Conservation (phyloP, 2,888 invertebrate genomes). For the Brachyptera putata region DNA sequence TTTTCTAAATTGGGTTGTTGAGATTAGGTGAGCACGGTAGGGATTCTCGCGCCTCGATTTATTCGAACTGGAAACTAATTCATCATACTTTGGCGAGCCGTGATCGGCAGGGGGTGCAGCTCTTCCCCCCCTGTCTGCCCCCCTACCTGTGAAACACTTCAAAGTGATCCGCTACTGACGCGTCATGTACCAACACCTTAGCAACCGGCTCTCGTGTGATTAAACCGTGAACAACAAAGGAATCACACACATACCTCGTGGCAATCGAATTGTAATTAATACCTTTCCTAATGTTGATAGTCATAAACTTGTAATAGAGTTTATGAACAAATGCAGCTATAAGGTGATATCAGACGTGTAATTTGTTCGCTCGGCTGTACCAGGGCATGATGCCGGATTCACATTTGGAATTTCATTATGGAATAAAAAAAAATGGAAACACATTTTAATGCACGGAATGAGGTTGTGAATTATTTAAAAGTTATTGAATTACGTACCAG, state of each 20-base stretch:
- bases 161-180: slow-evolving; percentile 20
- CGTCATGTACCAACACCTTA: slow-evolving; percentile 12
- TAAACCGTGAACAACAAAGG: no score
- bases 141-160: slow-evolving; percentile 11
- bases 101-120: slow-evolving; percentile 25
- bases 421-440: no score
- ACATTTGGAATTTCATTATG: no score
- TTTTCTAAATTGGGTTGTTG: slow-evolving; percentile 29
- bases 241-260: background rate
- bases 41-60: background rate
- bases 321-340: no score
- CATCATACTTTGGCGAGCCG: slow-evolving; percentile 33
- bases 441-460: no score
- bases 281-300: no score
- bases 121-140: slow-evolving; percentile 8
- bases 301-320: no score
- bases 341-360: no score
- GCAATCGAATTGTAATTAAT: background rate
- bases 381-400: no score
- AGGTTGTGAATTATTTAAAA: no score
- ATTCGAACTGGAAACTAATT: slow-evolving; percentile 23
- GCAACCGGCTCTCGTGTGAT: slow-evolving; percentile 18
- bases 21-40: slow-evolving; percentile 23
- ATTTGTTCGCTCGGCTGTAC: no score
- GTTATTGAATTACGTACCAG: no score